Conservation (phyloP, 2,113 vertebrate species). For the Cricetomys ansorgei region DNA sequence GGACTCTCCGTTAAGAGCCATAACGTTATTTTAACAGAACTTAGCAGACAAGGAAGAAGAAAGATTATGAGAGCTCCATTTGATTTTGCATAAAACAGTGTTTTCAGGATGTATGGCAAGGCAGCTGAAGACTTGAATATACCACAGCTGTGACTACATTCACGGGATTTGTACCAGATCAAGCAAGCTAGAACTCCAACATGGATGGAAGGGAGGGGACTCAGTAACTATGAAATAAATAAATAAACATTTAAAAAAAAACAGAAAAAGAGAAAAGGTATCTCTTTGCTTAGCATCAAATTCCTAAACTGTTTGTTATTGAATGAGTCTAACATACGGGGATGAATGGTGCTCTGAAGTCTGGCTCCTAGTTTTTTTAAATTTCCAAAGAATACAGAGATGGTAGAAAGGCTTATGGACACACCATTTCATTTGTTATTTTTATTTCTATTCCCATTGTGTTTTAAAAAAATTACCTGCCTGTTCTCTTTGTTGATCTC, state of each 20-base stretch:
- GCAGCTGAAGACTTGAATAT: neutral
- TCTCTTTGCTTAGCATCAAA: neutral
- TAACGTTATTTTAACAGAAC: no score
- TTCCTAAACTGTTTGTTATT: neutral
- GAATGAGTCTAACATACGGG: neutral
- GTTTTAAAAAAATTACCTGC: no score
- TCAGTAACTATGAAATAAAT: neutral
- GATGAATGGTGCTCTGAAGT: neutral
- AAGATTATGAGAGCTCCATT: rapidly evolving
- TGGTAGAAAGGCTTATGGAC: neutral
- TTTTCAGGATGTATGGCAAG: neutral
- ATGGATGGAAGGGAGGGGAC: rapidly evolving
- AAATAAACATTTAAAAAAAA: neutral
- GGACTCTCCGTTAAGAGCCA: no score
- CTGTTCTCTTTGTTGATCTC: neutral
- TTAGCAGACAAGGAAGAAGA: neutral
- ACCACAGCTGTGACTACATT: neutral
- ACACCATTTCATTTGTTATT: neutral
- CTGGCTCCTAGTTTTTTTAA: neutral
- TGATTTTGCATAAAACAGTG: no score
- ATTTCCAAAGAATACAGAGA: neutral
- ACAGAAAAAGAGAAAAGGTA: neutral
- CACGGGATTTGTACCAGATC: neutral
- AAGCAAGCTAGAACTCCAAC: neutral
- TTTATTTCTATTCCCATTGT: neutral